Base-by-base conservation (phyloP, 2,888 invertebrate genomes). In the Aporophyla nigra region DNA sequence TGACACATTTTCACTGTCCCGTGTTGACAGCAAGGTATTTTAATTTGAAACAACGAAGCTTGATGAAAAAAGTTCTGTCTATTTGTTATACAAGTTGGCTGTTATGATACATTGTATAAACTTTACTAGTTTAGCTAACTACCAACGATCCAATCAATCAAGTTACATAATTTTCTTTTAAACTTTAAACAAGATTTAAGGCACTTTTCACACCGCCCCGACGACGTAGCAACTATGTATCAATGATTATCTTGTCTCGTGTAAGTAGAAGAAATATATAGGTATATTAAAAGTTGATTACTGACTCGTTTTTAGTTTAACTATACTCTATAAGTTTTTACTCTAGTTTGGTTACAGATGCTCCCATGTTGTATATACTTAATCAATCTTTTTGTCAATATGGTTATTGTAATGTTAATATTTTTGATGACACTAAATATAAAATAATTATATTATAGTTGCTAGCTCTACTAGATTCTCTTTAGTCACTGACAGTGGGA, bases 41-140 rank as follows among this genome's bases (percentile, higher is more conserved):
- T 61, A 70, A 73, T 84, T 58, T 61, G 14, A 53, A 74, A 75
- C 43, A 51, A 33, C 62, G 40, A 61, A 56, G 79, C 21, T 63
- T 78, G 53, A 85, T 85, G 83, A 76, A 80, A 85, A 85, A 85
- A 83, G 75, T 85, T 75, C 21, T 0, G 10, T 67, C 9, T 12
- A 43, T 73, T 56, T 46, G 53, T 69, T 62, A 62, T 40, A 53
- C 40, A 75, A 49, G 58, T 56, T n/a, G 43, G 40, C 46, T 67
- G 24, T 74, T 62, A 21, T 40, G 53, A 56, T 58, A 73, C 21
- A 69, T 74, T 62, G 40, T 66, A n/a, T 16, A 61, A 71, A 69
- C 53, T 73, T 69, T 9, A 65, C 72, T 69, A 72, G 65, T 71
- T 71, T 53, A n/a, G 24, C 21, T 70, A 56, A 80, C 62, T 71